phyloP scores from a whole-genome alignment of 2,113 vertebrate genomes.

The Aphyosemion australe region DNA sequence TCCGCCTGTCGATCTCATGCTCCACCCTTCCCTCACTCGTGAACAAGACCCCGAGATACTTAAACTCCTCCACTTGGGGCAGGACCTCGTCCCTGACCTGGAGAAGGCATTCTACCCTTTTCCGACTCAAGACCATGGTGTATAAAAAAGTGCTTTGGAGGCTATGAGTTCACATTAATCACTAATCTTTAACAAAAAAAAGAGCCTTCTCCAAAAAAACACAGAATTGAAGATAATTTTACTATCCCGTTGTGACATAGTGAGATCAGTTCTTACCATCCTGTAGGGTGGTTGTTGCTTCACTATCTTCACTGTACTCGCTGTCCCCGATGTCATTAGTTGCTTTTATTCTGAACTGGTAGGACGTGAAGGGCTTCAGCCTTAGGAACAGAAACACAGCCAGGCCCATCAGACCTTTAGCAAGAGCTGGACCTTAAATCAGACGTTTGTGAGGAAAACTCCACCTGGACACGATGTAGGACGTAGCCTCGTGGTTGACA shows the following conservation, averaged over 20 bases:
- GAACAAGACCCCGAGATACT: no score
- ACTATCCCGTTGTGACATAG: not conserved
- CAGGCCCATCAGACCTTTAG: constrained; percentile 17
- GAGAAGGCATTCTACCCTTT: no score
- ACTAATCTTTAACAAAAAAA: no score
- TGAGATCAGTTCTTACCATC: constrained; percentile 80
- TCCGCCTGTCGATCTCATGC: no score
- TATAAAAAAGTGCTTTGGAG: no score
- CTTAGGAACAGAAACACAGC: constrained; percentile 66
- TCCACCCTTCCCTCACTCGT: no score
- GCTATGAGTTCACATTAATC: no score
- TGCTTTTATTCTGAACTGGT: constrained; percentile 95
- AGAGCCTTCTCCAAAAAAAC: no score
- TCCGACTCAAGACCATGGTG: no score
- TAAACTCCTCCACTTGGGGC: no score
- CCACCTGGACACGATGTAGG: constrained; percentile 90
- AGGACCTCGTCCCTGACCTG: no score
- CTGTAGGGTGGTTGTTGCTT: constrained; percentile 94
- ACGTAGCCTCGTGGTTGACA: constrained; percentile 84
- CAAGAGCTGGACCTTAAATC: constrained; percentile 9
- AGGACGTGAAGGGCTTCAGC: constrained; percentile 96
- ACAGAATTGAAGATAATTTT: no score
- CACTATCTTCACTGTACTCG: constrained; percentile 93
- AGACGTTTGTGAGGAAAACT: constrained; percentile 3
- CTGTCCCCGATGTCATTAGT: constrained; percentile 98